Conservation (phyloP, 2,113 vertebrate species). For the Nettapus auritus region DNA sequence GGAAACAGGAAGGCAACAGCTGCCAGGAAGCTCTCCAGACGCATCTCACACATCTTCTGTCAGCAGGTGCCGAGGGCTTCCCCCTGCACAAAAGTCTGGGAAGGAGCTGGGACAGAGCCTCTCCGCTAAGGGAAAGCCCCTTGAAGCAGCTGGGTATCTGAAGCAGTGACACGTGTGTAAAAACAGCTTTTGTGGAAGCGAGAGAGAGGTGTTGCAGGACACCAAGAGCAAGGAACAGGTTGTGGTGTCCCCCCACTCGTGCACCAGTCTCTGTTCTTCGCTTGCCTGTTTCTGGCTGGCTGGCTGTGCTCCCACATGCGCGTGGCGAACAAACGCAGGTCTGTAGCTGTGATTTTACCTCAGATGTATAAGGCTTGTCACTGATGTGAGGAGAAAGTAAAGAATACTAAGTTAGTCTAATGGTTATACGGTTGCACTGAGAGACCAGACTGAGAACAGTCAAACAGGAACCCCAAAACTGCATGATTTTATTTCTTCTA, state of each 20-base stretch:
- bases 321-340: not conserved
- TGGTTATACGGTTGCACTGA: not conserved
- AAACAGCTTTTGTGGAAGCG: not conserved
- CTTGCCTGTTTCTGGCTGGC: not conserved
- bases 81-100: fast-evolving
- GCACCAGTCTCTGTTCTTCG: not conserved
- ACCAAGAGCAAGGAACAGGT: not conserved
- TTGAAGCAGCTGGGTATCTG: not conserved
- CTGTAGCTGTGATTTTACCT: not conserved
- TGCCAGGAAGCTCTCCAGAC: not conserved
- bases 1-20: not conserved
- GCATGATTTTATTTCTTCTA: not conserved
- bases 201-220: not conserved
- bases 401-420: not conserved
- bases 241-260: not conserved
- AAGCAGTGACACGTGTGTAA: not conserved
- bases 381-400: not conserved
- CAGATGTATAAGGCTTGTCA: not conserved
- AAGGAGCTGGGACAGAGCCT: not conserved
- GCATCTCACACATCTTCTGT: not conserved
- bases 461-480: not conserved
- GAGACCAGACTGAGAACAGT: not conserved
- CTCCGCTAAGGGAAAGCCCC: not conserved
- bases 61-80: fast-evolving
- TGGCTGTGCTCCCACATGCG: not conserved